Base-by-base conservation (phyloP, 2,888 invertebrate genomes). In the Bibio marci region DNA sequence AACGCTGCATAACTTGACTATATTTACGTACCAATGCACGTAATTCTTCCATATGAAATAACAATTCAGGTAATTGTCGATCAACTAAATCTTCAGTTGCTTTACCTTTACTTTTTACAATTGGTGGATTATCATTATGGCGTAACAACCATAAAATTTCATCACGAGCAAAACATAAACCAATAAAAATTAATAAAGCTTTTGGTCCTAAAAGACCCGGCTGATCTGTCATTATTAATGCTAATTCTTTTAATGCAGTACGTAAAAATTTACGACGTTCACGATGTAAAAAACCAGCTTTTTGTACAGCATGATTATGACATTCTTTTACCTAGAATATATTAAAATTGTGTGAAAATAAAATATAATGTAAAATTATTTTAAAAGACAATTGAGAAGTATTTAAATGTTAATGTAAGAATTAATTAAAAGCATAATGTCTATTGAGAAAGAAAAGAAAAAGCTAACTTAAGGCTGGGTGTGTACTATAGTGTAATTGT, bases 1-100 rank as follows among this genome's bases (percentile, higher is more conserved):
- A 97, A 46, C 94, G 72, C 61, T 98, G 95, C 67, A 97, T 82
- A 8, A 97, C 91, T 65, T 91, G 90, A 50, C 86, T 87, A 59
- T 98, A 94, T 58, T 95, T 97, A 45, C 92, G 74, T 4, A 97
- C 88, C 39, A 99, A 65, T 18, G 86, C 88, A 51, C 97, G 71
- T 37, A 99, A 62, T 60, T 99, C 98, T 58, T 97, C 94, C 80
- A 98, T 95, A 55, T 97, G 94, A 56, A 97, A 98, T 8, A 99
- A 65, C 33, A 99, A 65, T 60, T 99, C 98, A 2, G 98, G 97
- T 32, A 99, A 66, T 56, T 95, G 95, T 40, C 95, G 71, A 58
- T 97, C 97, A 1, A 92, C 85, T 40, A 97, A 66, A 62, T 92
- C 92, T 62, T 92, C 92, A n/a, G 82, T 74, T 12, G 80, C 75